These are phyloP conservation scores for Antidorcas marsupialis DNA, from an alignment of 2,113 vertebrate genomes.

Conservation along the genomic window DNA sequence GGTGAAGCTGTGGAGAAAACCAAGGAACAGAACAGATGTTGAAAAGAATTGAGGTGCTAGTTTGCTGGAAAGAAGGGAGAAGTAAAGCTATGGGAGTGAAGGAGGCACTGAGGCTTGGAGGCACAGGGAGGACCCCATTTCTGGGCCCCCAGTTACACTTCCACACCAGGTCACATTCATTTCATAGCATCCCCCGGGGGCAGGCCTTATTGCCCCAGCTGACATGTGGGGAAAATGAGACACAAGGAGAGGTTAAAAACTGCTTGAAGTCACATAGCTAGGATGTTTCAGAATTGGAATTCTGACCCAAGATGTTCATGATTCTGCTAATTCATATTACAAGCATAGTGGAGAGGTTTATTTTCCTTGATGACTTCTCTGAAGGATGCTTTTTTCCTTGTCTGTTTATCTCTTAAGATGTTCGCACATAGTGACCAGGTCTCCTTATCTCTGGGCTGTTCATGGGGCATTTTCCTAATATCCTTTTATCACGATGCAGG, in stretches of 20 bases:
- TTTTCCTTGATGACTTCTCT: not conserved
- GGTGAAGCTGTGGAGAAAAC: not conserved
- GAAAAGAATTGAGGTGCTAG: not conserved
- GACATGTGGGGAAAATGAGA: not conserved
- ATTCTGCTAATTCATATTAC: not conserved
- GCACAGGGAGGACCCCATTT: not conserved
- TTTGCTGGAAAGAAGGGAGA: not conserved
- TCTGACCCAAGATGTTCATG: not conserved
- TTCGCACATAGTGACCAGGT: not conserved
- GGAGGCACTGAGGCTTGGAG: not conserved
- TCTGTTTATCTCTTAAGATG: not conserved
- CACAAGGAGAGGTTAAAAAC: not conserved
- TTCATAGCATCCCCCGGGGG: accelerated
- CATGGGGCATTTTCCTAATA: not conserved
- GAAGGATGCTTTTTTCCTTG: not conserved
- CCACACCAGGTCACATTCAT: too few species aligned
- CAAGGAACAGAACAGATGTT: not conserved
- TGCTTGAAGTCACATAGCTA: not conserved
- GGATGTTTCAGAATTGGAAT: not conserved
- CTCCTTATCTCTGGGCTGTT: not conserved
- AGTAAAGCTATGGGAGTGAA: not conserved
- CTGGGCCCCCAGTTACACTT: not conserved
- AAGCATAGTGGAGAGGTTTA: not conserved
- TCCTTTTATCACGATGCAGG: not conserved
- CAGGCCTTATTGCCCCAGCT: not conserved